These are phyloP conservation scores for Apodemia zela DNA, from an alignment of 2,888 invertebrate species.

Conservation along the genomic window DNA sequence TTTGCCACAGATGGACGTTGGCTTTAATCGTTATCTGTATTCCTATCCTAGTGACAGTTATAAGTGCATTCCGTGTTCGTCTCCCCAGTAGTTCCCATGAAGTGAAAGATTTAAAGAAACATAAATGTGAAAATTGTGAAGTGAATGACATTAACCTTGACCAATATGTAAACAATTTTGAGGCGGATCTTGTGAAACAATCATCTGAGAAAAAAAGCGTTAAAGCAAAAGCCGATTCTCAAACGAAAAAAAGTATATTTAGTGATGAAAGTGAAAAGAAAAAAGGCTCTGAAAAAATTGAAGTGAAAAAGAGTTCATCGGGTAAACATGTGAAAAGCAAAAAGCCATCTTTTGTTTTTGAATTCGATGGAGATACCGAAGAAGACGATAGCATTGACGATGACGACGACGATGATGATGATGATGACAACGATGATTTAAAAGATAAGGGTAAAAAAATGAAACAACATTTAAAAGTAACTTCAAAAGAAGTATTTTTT, in stretches of 20 bases:
- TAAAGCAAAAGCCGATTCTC: conserved; percentile 42
- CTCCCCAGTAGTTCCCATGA: conserved; percentile 56
- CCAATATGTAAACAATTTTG: conserved; percentile 56
- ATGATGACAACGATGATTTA: conserved; percentile 27
- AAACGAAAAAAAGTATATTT: conserved; percentile 17
- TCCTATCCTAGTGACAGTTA: conserved; percentile 72
- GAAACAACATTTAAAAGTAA: conserved; percentile 2
- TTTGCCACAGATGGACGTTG: conserved; percentile 67
- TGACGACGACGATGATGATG: conserved; percentile 29
- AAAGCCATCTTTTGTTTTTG: conserved; percentile 30
- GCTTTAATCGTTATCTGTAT: conserved; percentile 72
- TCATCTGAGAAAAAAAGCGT: conserved; percentile 43
- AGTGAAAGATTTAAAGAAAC: conserved; percentile 48
- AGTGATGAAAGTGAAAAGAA: conserved; percentile 9
- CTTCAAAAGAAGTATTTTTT: conserved; percentile 9
- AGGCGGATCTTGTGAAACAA: conserved; percentile 60
- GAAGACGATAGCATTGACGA: conserved; percentile 30
- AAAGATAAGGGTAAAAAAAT: conserved; percentile 15
- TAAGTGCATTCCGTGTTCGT: conserved; percentile 77
- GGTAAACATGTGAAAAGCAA: conserved; percentile 22
- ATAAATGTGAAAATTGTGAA: conserved; percentile 68
- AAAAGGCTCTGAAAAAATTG: conserved; percentile 12
- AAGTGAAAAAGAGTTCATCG: not conserved
- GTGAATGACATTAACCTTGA: conserved; percentile 52
- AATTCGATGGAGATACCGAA: conserved; percentile 29